phyloP scores from a whole-genome alignment of 92 coral and sea anemone species.

The Muricea muricata region DNA sequence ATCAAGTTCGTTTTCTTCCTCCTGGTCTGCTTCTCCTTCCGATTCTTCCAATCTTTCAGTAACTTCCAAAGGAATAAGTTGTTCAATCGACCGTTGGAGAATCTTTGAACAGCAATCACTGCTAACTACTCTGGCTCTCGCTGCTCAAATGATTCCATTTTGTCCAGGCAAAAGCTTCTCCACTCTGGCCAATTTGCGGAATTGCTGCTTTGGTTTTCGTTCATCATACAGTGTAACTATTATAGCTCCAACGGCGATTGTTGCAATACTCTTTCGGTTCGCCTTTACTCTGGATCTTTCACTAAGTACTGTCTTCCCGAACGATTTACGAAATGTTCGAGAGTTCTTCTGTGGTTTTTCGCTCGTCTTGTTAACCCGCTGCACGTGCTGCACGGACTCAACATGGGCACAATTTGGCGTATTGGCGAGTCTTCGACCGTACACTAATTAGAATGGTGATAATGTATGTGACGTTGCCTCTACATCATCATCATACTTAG shows the following conservation, averaged over 20 bases:
- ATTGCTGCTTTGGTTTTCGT: neutral
- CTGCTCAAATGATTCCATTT: neutral
- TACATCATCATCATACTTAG: neutral
- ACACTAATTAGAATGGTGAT: neutral
- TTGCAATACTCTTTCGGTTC: neutral
- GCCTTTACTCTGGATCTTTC: neutral
- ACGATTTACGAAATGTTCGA: neutral
- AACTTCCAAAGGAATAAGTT: neutral
- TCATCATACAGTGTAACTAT: neutral
- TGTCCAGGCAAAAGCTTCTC: constrained; percentile 13
- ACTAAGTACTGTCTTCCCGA: neutral
- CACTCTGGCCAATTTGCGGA: constrained; percentile 10
- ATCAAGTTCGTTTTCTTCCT: neutral
- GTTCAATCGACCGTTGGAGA: neutral
- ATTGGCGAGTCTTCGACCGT: neutral
- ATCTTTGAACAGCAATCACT: neutral
- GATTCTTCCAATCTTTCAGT: neutral
- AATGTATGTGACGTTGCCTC: neutral
- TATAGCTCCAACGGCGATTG: neutral
- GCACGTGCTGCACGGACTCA: neutral
- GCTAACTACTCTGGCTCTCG: neutral
- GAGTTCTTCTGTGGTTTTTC: neutral
- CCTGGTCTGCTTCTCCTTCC: neutral
- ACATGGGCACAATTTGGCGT: neutral
- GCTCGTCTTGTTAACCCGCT: neutral